Conservation (phyloP, 2,888 invertebrate genomes). For the Meandrusa payeni region DNA sequence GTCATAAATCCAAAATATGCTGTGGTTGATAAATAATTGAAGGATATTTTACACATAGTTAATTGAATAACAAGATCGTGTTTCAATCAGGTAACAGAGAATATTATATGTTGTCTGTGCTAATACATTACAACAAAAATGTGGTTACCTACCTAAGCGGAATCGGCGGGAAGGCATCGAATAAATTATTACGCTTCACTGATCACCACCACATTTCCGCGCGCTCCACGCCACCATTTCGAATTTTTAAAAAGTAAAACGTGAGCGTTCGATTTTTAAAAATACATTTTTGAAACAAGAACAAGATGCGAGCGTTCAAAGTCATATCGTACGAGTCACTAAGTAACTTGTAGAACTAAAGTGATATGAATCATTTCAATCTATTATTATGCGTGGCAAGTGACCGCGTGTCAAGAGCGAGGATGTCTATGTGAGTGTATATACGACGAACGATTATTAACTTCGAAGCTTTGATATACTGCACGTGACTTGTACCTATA, state of each 20-base stretch:
- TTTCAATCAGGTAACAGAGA: no score
- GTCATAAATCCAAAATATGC: no score
- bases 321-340: constrained; percentile 64
- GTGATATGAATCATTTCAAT: constrained; percentile 70
- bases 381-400: constrained; percentile 78
- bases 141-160: constrained; percentile 46
- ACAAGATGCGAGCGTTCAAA: constrained; percentile 35
- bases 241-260: constrained; percentile 31
- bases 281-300: constrained; percentile 26
- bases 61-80: no score
- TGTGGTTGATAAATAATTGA: no score
- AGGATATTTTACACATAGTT: no score
- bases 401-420: constrained; percentile 77
- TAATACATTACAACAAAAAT: constrained; percentile 1
- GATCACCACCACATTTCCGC: constrained; percentile 37
- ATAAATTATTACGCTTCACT: constrained; percentile 35
- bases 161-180: constrained; percentile 51
- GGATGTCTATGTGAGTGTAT: constrained; percentile 47
- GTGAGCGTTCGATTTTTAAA: constrained; percentile 24
- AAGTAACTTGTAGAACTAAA: constrained; percentile 57
- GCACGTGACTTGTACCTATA: no score
- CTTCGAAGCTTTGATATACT: constrained; percentile 13
- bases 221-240: constrained; percentile 29
- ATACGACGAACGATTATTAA: constrained; percentile 31
- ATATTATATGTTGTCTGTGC: not conserved